Evolutionary conservation across 2,888 invertebrate genomes (phyloP), one percentile per base, ranked within the genome.

Genomic region (Eledona agricola): DNA sequence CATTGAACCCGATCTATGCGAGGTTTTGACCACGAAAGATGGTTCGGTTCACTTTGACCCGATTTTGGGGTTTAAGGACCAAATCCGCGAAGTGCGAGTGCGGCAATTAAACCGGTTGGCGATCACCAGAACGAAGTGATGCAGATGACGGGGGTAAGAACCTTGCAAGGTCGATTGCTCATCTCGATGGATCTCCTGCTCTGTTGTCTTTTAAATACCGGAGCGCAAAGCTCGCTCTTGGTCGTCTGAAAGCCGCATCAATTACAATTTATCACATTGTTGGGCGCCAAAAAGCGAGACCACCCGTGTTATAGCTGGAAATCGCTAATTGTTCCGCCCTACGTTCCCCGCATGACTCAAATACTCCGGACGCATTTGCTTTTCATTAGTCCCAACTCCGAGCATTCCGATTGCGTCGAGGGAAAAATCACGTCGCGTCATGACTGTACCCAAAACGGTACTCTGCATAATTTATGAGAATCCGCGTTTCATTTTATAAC

Each of bases 101-200:
- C 45, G 51, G 52, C 38, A 43, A 54, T 47, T 54, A 53, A 59
- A 59, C 59, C 59, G 59, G 47, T 35, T 46, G 42, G 40, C 46
- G 40, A 35, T 53, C 47, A 16, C 16, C 38, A 54, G 50, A 49
- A 50, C 45, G 25, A 28, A 50, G 47, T 55, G 53, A 53, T 58
- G 52, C 38, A 58, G 47, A 58, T 56, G 58, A 55, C 58, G 59
- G 57, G 65, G 65, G 62, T 69, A 68, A 70, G 63, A 63, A 67
- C 66, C 69, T 69, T 69, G 65, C 69, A 71, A 71, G 70, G 69
- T 64, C 70, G 67, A 60, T 57, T 51, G 42, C 51, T 54, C 43
- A 57, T 50, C 49, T 53, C 42, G 46, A 55, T 43, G 49, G 46
- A 54, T 55, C 32, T 54, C n/a, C n/a, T n/a, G n/a, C n/a, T 49